Evolutionary conservation across 2,888 invertebrate genomes (phyloP).

Genomic region (Agrypnus murinus): DNA sequence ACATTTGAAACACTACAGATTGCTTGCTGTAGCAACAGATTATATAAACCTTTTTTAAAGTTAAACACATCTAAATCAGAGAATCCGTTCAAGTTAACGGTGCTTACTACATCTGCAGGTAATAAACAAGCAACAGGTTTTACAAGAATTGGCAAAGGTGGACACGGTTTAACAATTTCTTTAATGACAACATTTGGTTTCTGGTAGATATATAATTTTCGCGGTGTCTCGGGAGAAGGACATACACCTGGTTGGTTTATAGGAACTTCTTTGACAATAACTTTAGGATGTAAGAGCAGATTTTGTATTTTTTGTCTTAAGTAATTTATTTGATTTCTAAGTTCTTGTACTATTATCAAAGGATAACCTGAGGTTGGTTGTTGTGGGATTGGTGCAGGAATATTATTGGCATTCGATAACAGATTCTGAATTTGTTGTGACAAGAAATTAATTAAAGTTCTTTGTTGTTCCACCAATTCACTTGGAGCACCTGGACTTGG

Average conservation of each 20-base stretch:
- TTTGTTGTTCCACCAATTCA: too few relatives aligned
- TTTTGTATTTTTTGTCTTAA: conserved; percentile 7
- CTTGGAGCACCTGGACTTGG: too few relatives aligned
- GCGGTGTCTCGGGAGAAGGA: background rate
- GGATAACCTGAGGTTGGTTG: too few relatives aligned
- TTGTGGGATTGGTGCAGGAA: too few relatives aligned
- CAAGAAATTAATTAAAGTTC: too few relatives aligned
- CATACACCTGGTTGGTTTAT: background rate
- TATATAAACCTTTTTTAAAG: conserved; percentile 30
- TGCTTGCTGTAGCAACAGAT: conserved; percentile 29
- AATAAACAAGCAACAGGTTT: conserved; percentile 6
- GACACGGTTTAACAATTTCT: conserved; percentile 30
- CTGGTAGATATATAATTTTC: conserved; percentile 17
- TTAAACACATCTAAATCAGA: conserved; percentile 9
- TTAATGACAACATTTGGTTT: conserved; percentile 32
- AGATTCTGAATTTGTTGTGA: too few relatives aligned
- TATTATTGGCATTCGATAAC: too few relatives aligned
- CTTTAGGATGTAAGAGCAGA: background rate
- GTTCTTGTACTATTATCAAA: background rate
- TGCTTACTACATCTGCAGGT: conserved; percentile 7
- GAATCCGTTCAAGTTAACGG: conserved; percentile 11
- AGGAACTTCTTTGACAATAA: background rate
- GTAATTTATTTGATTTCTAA: conserved; percentile 7
- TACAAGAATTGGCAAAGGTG: conserved; percentile 15
- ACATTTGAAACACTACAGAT: background rate